Base-by-base conservation (phyloP, 1,140 invertebrate genomes). In the Aphaenogaster rudis region DNA sequence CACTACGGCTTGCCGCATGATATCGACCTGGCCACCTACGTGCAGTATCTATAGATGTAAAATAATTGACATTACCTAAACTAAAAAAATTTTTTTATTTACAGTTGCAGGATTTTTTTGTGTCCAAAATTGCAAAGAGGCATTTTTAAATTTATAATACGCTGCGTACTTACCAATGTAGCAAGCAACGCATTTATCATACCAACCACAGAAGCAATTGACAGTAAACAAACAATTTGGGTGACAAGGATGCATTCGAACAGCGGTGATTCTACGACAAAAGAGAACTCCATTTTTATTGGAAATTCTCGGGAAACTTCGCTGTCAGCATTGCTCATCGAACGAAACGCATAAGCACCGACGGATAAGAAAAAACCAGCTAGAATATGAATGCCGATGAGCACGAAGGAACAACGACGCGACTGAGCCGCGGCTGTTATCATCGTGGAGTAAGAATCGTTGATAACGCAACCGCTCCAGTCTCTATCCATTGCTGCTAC, bases 21-120 rank as follows among this genome's bases (percentile, higher is more conserved):
- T 71, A 33, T 90, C 88, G 6, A 90, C 15, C 13, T 90, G 87
- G 0, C 87, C 71, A n/a, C 88, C 87, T 7, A 81, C 50, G 21
- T 90, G 88, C 21, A 90, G 7, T 81, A 90, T 36, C 88, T 90
- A 13, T 2, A 33, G 50, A 72, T 36, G 28, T 42, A 9, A 84
- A 61, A 42, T 9, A n/a, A 4, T 45, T n/a, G 4, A 45, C 1
- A 48, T 13, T n/a, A 74, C 3, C 7, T 42, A 52, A 50, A 63
- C 2, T 28, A 33, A 33, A 8, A 82, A 17, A 52, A 9, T 28
- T 28, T 28, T 15, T 52, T 33, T 15, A 28, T 69, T 5, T 7
- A 28, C 21, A 69, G 0, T 28, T 69, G 15, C 66, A 50, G 0
- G 15, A 3, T 50, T 17, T 48, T 28, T n/a, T 52, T 6, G 8